Evolutionary conservation across 2,888 invertebrate genomes (phyloP), one percentile per base, ranked within the genome.

Genomic region (Apotomis capreana): DNA sequence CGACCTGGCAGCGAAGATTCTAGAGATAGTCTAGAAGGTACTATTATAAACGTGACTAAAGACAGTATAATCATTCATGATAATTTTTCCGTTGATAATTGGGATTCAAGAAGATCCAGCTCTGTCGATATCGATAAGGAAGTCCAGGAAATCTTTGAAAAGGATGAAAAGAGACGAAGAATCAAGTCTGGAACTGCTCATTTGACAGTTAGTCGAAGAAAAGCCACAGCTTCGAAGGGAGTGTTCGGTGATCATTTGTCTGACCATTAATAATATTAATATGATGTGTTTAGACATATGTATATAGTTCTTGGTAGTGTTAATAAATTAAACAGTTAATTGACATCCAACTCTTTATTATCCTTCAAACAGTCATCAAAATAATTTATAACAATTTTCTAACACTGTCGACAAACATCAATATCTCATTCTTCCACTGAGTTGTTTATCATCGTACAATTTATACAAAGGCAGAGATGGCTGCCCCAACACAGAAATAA

Each of bases 291-390:
- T 26, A 36, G 54, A 8, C 2, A 10, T 4, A 51, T 49, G 10
- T 3, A 9, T 4, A 51, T 49, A 46, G 57, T 36, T 54, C 6
- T 44, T 8, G 51, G 62, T 69, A 15, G 15, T 54, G 49, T 12
- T 54, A 57, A 70, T 67, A 55, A 74, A 61, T 63, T 67, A 74
- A 74, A 68, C 40, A 52, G 81, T 81, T 81, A 76, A 82, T 62
- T 93, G 93, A 94, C 94, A 94, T 94, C 93, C 94, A 94, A 93
- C 93, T 94, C 93, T 94, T 94, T 94, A 94, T 94, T 94, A 93
- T 93, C 91, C 87, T 93, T 94, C 91, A 93, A 94, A 94, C 94
- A 94, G 93, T 94, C 94, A 94, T 94, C 93, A 94, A 94, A 94
- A 94, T 94, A 94, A 94, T 94, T 94, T 94, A 94, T 93, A 94